Percentiles rank a stretch among this genome's conserved stretches.
Conservation (phyloP, 1,140 invertebrate genomes). For the Temnothorax nylanderi region DNA sequence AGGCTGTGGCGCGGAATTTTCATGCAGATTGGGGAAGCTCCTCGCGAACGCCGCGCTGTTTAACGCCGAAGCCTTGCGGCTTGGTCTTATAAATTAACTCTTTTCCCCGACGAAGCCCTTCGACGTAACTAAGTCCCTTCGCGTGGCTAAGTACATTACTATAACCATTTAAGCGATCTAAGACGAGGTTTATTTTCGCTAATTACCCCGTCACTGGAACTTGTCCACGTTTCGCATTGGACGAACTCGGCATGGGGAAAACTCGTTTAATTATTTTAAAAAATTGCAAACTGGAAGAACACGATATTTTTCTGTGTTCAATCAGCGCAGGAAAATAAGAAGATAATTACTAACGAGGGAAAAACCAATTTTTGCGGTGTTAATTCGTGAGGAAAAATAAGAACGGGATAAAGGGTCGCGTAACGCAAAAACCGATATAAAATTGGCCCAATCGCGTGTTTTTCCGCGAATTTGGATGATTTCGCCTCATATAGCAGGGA, state of each 20-base stretch:
- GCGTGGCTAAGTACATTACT: conserved; percentile 52
- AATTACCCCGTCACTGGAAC: conserved; percentile 46
- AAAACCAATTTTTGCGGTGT: conserved; percentile 37
- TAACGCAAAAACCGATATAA: conserved; percentile 35
- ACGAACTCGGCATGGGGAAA: background rate
- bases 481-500: conserved; percentile 12
- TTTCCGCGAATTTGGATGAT: conserved; percentile 56
- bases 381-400: conserved; percentile 55
- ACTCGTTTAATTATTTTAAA: conserved; percentile 47
- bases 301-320: conserved; percentile 36
- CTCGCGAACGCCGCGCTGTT: background rate
- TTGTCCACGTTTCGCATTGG: conserved; percentile 14
- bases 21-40: conserved; percentile 51
- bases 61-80: conserved; percentile 47
- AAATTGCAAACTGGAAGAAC: conserved; percentile 20
- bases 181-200: conserved; percentile 42
- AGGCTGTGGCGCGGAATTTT: conserved; percentile 14
- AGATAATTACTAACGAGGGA: conserved; percentile 52
- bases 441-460: conserved; percentile 58
- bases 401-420: conserved; percentile 39
- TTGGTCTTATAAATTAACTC: conserved; percentile 33
- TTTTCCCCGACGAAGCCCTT: conserved; percentile 34
- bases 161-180: conserved; percentile 49
- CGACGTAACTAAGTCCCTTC: conserved; percentile 19
- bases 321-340: conserved; percentile 52